A percentile compares a stretch with the other conserved stretches of the same genome.
Evolutionary conservation across 2,888 invertebrate species (phyloP).

Genomic region (Ophion ventricosus): DNA sequence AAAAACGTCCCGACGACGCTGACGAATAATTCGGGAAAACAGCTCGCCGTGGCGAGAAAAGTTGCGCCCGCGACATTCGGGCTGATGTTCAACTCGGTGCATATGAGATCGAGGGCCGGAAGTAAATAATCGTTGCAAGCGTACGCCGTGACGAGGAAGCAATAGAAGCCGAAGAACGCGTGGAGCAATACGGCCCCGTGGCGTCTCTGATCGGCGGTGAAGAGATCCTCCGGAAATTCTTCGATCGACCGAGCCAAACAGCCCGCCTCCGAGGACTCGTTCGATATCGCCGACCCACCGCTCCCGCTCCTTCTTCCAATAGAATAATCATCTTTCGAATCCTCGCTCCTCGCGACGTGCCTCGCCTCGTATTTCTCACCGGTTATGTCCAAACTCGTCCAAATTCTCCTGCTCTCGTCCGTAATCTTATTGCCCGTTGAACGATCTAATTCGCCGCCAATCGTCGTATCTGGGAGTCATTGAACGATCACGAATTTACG

Average conservation of each 20-base stretch:
- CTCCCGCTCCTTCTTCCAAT: not conserved
- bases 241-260: conserved; percentile 83
- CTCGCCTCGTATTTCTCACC: not conserved
- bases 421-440: conserved; percentile 8
- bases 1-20: conserved; percentile 95
- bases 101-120: conserved; percentile 94
- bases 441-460: not conserved
- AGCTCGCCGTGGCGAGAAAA: conserved; percentile 98
- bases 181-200: conserved; percentile 92
- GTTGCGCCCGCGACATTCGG: conserved; percentile 98
- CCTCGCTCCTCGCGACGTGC: not conserved
- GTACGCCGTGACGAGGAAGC: conserved; percentile 93
- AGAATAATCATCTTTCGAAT: not conserved
- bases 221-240: conserved; percentile 86
- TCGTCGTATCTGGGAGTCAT: conserved; percentile 16
- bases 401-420: too few relatives aligned
- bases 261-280: conserved; percentile 46
- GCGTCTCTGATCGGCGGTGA: conserved; percentile 88
- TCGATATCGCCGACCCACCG: not conserved
- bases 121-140: conserved; percentile 97
- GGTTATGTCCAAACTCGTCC: not conserved
- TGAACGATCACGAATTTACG: not conserved
- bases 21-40: conserved; percentile 96
- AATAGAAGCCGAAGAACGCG: conserved; percentile 90
- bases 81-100: conserved; percentile 90